Percentiles rank a stretch among this genome's conserved stretches.
Evolutionary conservation across 2,888 invertebrate genomes (phyloP).

Genomic region (Spodoptera picta): DNA sequence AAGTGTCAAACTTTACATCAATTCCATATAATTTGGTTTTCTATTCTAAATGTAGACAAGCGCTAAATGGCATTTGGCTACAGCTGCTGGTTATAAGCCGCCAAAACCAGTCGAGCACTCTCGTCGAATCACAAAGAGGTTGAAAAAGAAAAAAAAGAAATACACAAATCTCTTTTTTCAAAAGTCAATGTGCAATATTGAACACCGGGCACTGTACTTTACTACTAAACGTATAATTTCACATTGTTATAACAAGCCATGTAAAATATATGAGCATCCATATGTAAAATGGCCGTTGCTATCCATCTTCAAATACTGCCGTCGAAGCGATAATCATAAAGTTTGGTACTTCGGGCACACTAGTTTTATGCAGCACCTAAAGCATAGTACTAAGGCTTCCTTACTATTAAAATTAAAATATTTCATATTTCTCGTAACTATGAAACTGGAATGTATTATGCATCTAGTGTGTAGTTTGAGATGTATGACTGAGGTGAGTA

Average conservation of each 20-base stretch:
- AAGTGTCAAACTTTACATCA: too few relatives aligned
- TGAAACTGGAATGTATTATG: conserved; percentile 48
- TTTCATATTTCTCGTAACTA: conserved; percentile 58
- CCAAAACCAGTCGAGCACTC: too few relatives aligned
- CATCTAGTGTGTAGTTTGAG: conserved; percentile 1
- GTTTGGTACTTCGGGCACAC: conserved; percentile 68
- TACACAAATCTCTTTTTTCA: too few relatives aligned
- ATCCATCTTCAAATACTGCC: conserved; percentile 64
- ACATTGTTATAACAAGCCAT: conserved; percentile 48
- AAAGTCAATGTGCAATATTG: neutral
- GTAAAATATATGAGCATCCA: conserved; percentile 53
- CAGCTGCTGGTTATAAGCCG: too few relatives aligned
- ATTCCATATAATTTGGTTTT: too few relatives aligned
- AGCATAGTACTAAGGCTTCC: conserved; percentile 58
- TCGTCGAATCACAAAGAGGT: too few relatives aligned
- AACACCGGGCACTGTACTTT: conserved; percentile 2
- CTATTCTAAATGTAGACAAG: too few relatives aligned
- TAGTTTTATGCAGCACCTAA: conserved; percentile 69
- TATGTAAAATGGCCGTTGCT: conserved; percentile 53
- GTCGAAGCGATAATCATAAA: conserved; percentile 69
- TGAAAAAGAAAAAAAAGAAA: too few relatives aligned
- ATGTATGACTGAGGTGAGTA: neutral
- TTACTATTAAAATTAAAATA: conserved; percentile 61
- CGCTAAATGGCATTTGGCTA: too few relatives aligned
- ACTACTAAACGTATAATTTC: conserved; percentile 47